These are phyloP conservation scores for Eumerus sabulonum DNA, from an alignment of 2,888 invertebrate genomes.

Conservation along the genomic window DNA sequence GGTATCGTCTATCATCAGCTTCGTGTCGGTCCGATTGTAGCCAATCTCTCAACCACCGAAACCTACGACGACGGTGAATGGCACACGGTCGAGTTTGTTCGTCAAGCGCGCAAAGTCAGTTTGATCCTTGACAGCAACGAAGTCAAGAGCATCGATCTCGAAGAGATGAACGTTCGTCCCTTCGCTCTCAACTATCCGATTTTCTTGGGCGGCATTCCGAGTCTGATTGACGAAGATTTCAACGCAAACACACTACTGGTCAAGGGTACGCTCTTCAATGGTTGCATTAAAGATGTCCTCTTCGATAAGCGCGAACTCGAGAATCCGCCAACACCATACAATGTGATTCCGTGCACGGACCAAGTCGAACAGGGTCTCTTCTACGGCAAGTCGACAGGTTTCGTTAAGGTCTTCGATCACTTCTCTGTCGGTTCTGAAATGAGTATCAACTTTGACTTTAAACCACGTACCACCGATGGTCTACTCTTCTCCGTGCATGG, in stretches of 20 bases:
- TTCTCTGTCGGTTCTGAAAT: slow-evolving; percentile 90
- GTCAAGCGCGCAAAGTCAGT: slow-evolving; percentile 83
- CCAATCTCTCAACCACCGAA: slow-evolving; percentile 81
- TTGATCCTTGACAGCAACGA: slow-evolving; percentile 73
- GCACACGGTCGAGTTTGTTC: slow-evolving; percentile 87
- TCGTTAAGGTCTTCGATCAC: slow-evolving; percentile 83
- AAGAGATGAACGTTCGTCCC: slow-evolving; percentile 80
- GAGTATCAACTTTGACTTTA: slow-evolving; percentile 90
- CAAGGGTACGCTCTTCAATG: slow-evolving; percentile 84
- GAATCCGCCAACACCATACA: slow-evolving; percentile 81
- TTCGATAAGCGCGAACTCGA: slow-evolving; percentile 85
- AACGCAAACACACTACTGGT: slow-evolving; percentile 73
- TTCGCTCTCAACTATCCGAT: slow-evolving; percentile 85
- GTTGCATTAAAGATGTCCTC: slow-evolving; percentile 89
- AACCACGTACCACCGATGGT: slow-evolving; percentile 91
- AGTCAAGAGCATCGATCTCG: slow-evolving; percentile 79
- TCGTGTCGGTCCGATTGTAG: slow-evolving; percentile 81
- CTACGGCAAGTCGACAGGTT: slow-evolving; percentile 89
- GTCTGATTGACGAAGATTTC: slow-evolving; percentile 79
- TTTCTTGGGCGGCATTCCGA: slow-evolving; percentile 89
- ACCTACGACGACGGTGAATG: slow-evolving; percentile 87
- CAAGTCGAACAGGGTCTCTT: slow-evolving; percentile 90
- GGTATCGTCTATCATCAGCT: slow-evolving; percentile 87
- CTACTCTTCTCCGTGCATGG: slow-evolving; percentile 93
- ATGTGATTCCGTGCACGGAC: slow-evolving; percentile 89